These are phyloP conservation scores for Antechinus stuartii DNA, from an alignment of 2,113 vertebrate genomes.

Conservation along the genomic window DNA sequence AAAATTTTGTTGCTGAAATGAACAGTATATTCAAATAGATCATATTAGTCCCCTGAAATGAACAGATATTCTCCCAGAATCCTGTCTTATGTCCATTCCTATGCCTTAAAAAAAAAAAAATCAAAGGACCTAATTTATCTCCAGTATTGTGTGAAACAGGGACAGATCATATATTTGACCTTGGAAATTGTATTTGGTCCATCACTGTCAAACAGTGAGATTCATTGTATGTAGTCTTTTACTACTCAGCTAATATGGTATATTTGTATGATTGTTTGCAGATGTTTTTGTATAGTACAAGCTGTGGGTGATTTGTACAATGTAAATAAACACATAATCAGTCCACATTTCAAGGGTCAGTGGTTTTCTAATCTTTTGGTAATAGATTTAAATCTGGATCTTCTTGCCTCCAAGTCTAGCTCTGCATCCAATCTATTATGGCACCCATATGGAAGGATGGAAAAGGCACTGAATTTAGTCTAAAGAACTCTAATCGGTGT, in stretches of 20 bases:
- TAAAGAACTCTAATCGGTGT: background rate
- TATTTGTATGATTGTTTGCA: background rate
- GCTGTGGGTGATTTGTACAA: background rate
- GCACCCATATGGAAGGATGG: background rate
- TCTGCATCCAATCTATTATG: background rate
- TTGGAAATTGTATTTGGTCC: background rate
- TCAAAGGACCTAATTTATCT: background rate
- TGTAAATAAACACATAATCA: background rate
- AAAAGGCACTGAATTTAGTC: background rate
- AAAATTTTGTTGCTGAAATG: background rate
- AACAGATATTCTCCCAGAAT: background rate
- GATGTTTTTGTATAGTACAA: background rate
- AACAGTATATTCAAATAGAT: background rate
- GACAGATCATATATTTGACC: background rate
- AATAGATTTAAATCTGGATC: background rate
- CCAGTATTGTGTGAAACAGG: background rate
- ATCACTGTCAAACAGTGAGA: background rate
- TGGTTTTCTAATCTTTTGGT: background rate
- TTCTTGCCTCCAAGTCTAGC: background rate
- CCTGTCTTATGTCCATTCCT: background rate
- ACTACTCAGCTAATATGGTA: background rate
- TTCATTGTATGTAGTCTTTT: background rate
- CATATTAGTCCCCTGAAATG: background rate
- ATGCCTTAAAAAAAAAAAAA: background rate
- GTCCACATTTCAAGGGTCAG: background rate